Base-by-base conservation (phyloP, 1,140 invertebrate genomes). In the Vanessa tameamea region DNA sequence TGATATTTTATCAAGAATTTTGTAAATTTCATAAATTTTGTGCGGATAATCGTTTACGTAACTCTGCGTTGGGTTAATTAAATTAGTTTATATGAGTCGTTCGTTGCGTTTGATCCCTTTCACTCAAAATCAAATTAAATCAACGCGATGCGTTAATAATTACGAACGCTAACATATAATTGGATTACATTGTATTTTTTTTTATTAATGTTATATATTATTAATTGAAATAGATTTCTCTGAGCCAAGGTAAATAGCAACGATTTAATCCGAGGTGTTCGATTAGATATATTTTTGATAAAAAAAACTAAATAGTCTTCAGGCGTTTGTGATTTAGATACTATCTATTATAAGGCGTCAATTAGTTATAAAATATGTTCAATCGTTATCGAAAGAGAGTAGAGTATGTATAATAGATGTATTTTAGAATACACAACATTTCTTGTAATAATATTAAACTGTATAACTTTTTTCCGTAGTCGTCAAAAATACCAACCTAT, bases 91-190 rank as follows among this genome's bases (percentile, higher is more conserved):
- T 43, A 26, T 57, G 20, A 20, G 64, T 64, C 37, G 51, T 65
- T 59, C 65, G 51, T 70, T 75, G 37, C 47, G 63, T 57, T 61
- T 48, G 57, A 31, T 47, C 12, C 73, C 73, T 75, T 75, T 75
- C 73, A 75, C 73, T 75, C 51, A 55, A 51, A 50, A 69, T 70
- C 73, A 48, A 69, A 75, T 70, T 57, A 68, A 69, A 47, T 61
- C 4, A 7, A 65, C 12, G n/a, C 37, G 14, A 65, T 64, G 67
- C 70, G 63, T 75, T 37, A 69, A 75, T 63, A 75, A 75, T 75
- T 69, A 75, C 43, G 43, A 57, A 64, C 16, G 4, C 51, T 47
- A 50, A 59, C 1, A n/a, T 61, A 23, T 69, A 69, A 63, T 63
- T 57, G 55, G 43, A 31, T 47, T 50, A n/a, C 15, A 31, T 61